phyloP scores from a whole-genome alignment of 35 echinoderm and acorn worm genomes.

The Hemicentrotus pulcherrimus region DNA sequence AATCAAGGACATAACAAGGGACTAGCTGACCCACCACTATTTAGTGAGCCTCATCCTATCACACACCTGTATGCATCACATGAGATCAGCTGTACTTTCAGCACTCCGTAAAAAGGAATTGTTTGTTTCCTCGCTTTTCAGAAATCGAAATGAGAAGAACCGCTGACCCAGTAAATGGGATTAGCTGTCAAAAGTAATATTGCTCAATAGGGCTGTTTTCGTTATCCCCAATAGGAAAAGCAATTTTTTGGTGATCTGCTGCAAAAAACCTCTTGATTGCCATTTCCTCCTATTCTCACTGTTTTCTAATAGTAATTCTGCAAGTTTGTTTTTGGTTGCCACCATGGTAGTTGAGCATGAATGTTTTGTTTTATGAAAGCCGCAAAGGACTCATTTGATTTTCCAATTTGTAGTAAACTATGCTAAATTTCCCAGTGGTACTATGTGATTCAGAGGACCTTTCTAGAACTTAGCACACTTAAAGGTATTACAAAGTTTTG shows the following conservation, averaged over 20 bases:
- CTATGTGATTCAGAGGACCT: neutral
- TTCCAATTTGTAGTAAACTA: neutral
- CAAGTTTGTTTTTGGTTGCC: neutral
- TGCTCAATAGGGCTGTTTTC: neutral
- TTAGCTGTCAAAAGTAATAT: constrained; percentile 7
- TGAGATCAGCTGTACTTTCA: too few relatives aligned
- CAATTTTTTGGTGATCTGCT: neutral
- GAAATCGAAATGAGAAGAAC: neutral
- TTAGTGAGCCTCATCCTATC: neutral
- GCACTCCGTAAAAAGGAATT: neutral
- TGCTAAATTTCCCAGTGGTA: neutral
- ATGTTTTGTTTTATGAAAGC: neutral
- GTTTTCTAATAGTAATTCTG: neutral
- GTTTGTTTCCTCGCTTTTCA: neutral
- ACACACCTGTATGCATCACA: neutral
- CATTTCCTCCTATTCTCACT: neutral
- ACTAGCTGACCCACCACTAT: neutral
- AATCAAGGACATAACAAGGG: neutral
- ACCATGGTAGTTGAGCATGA: neutral
- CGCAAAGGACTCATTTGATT: neutral
- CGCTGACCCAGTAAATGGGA: neutral
- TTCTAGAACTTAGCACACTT: neutral
- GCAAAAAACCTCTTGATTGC: neutral
- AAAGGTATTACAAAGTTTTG: too few relatives aligned
- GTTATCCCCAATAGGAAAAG: neutral